phyloP scores from a whole-genome alignment of 2,888 invertebrate species.

The Carpatolechia fugitivella region DNA sequence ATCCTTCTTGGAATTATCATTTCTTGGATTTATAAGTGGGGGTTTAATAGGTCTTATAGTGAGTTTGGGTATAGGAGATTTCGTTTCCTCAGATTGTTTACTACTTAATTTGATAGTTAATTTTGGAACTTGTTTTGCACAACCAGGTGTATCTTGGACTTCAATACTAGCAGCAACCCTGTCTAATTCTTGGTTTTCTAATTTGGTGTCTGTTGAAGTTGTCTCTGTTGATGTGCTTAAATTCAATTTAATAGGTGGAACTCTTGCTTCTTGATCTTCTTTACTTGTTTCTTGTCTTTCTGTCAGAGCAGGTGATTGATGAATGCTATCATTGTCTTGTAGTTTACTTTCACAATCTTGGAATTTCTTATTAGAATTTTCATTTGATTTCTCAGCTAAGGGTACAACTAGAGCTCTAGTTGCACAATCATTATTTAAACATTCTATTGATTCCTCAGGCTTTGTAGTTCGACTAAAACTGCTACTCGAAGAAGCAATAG shows the following conservation, averaged over 20 bases:
- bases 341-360: background rate
- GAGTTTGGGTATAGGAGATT: constrained; percentile 63
- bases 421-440: constrained; percentile 1
- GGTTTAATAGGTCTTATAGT: constrained; percentile 60
- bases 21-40: constrained; percentile 33
- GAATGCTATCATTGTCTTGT: background rate
- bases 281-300: background rate
- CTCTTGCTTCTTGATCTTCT: constrained; percentile 38
- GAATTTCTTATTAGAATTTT: background rate
- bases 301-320: background rate
- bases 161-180: constrained; percentile 31
- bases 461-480: background rate
- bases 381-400: background rate
- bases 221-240: constrained; percentile 33
- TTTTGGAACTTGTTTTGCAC: constrained; percentile 68
- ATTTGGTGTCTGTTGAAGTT: constrained; percentile 20
- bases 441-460: background rate
- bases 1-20: constrained; percentile 33
- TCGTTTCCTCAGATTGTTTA: constrained; percentile 60
- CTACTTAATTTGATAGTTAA: constrained; percentile 68
- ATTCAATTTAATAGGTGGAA: constrained; percentile 52
- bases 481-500: background rate
- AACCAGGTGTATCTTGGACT: constrained; percentile 30
- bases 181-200: constrained; percentile 23
- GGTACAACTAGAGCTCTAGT: background rate